Percentiles rank a stretch among this genome's conserved stretches.
phyloP scores from a whole-genome alignment of 2,888 invertebrate genomes.

The Caenorhabditis sp. region DNA sequence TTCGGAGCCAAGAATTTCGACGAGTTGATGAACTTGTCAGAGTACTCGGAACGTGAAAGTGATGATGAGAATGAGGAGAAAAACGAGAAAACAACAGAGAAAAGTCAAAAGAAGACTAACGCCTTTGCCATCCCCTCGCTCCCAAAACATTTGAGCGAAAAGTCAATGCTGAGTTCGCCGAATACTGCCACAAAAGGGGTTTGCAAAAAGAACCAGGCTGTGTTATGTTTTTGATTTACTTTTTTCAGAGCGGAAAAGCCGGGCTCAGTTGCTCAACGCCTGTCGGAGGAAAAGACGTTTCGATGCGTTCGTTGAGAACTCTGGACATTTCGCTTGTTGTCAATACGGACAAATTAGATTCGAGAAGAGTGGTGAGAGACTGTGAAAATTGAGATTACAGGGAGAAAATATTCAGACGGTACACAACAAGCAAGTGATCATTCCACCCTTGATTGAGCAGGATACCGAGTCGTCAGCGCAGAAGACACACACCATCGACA shows the following conservation, averaged over 20 bases:
- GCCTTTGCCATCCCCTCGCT: constrained; percentile 27
- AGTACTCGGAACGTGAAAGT: constrained; percentile 11
- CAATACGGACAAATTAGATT: constrained; percentile 1
- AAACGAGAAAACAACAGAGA: too few species aligned
- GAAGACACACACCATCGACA: constrained; percentile 18
- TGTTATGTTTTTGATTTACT: not conserved
- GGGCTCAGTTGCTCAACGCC: constrained; percentile 34
- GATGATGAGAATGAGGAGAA: constrained; percentile 7
- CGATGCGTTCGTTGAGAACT: constrained; percentile 14
- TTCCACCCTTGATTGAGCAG: not conserved
- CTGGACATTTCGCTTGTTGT: constrained; percentile 40
- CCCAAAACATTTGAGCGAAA: constrained; percentile 27
- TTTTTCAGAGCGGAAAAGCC: constrained; percentile 21
- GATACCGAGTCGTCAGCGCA: not conserved
- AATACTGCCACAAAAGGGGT: not conserved
- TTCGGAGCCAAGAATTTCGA: constrained; percentile 27
- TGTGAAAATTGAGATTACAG: not conserved
- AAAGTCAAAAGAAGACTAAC: not conserved
- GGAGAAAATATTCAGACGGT: constrained; percentile 1
- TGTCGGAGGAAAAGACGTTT: constrained; percentile 8
- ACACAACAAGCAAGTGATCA: constrained; percentile 2
- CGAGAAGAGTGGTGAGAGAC: not conserved
- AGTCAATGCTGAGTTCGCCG: constrained; percentile 23
- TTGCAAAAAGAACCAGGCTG: not conserved
- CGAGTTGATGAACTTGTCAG: not conserved